These are phyloP conservation scores for Pelvicachromis taeniatus DNA, from an alignment of 2,113 vertebrate species.

Conservation along the genomic window DNA sequence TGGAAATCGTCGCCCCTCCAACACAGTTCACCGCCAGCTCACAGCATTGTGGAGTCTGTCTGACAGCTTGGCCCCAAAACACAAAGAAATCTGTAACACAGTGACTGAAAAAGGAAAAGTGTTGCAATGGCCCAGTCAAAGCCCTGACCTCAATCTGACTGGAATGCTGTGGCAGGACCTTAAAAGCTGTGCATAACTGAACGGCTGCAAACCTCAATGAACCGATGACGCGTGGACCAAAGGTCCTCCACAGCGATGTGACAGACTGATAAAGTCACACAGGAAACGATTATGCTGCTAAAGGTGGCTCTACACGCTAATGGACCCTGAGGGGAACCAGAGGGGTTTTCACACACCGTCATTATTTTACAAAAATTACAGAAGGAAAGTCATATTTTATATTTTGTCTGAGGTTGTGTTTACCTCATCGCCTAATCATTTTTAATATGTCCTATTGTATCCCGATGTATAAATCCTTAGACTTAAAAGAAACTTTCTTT, in stretches of 20 bases:
- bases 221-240: not conserved
- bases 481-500: fast-evolving
- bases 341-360: not conserved
- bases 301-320: not conserved
- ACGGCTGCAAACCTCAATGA: not conserved
- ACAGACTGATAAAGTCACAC: not conserved
- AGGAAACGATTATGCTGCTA: not conserved
- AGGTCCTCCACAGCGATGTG: not conserved
- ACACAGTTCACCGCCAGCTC: no score
- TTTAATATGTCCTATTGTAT: not conserved
- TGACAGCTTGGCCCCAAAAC: not conserved
- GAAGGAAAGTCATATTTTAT: not conserved
- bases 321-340: not conserved
- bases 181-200: fast-evolving
- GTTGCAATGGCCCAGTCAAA: not conserved
- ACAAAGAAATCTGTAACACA: not conserved
- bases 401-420: not conserved
- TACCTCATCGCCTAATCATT: fast-evolving
- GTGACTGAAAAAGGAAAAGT: not conserved
- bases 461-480: not conserved
- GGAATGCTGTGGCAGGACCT: not conserved
- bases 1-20: no score
- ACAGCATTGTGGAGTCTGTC: no score
- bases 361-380: no score
- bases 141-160: not conserved